phyloP scores from a whole-genome alignment of 2,797 vertebrate species.

The Myiothlypis chrysogaster region DNA sequence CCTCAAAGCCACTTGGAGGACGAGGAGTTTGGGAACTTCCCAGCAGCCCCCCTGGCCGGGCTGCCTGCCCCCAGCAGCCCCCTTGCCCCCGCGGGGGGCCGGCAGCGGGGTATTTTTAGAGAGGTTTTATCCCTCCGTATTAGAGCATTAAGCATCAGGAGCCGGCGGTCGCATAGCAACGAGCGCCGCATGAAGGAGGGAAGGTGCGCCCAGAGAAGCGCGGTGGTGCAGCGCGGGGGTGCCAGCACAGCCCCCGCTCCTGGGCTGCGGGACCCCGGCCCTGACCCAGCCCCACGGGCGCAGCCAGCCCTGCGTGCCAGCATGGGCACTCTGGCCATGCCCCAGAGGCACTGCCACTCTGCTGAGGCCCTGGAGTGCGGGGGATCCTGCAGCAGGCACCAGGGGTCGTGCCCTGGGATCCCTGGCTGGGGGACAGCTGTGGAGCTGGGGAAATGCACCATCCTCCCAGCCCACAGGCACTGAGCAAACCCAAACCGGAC shows the following conservation, averaged over 20 bases:
- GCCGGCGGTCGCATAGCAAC: constrained; percentile 66
- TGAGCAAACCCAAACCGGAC: neutral
- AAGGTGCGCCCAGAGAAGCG: constrained; percentile 2
- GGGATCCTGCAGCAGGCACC: neutral
- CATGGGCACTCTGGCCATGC: accelerated
- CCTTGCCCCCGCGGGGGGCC: neutral
- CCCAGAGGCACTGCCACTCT: neutral
- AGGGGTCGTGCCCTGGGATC: neutral
- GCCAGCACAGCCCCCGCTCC: neutral
- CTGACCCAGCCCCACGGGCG: neutral
- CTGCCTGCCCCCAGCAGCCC: neutral
- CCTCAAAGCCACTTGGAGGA: neutral
- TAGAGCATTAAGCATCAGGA: constrained; percentile 30
- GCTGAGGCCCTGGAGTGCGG: accelerated
- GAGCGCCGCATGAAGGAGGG: neutral
- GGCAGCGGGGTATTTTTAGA: constrained; percentile 37
- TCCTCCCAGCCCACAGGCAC: neutral
- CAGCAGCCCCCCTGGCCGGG: neutral
- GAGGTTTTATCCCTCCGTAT: constrained; percentile 38
- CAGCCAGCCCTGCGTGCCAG: neutral
- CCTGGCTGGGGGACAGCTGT: neutral
- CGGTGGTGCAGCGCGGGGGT: neutral
- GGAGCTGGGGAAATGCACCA: neutral
- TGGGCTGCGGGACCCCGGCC: accelerated
- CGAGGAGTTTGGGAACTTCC: neutral